Conservation (phyloP, 1,140 invertebrate genomes). For the Halyomorpha halys region DNA sequence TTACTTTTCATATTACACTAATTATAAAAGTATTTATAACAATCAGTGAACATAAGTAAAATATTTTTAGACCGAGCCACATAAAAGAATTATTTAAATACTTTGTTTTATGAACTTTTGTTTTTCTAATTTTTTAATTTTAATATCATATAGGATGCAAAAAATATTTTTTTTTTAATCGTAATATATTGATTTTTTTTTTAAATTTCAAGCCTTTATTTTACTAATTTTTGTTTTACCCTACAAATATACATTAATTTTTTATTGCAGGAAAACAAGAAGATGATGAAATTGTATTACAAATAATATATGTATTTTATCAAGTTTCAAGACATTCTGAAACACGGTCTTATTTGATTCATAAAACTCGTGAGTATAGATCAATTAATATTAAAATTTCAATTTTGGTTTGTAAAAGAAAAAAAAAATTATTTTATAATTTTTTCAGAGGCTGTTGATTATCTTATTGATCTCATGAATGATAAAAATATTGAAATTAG, state of each 20-base stretch:
- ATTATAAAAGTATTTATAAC: too few species aligned
- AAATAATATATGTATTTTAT: conserved; percentile 92
- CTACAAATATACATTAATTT: neutral
- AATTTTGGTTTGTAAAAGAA: conserved; percentile 14
- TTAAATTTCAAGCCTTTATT: too few species aligned
- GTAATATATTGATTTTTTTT: too few species aligned
- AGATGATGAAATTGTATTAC: conserved; percentile 90
- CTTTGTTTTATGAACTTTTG: too few species aligned
- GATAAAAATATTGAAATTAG: conserved; percentile 90
- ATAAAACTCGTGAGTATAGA: conserved; percentile 51
- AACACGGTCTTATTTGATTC: conserved; percentile 72
- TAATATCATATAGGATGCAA: too few species aligned
- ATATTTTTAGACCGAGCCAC: too few species aligned
- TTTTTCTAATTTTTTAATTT: too few species aligned
- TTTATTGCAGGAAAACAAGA: conserved; percentile 70
- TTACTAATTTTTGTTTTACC: too few species aligned
- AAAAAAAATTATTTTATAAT: conserved; percentile 20
- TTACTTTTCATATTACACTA: too few species aligned
- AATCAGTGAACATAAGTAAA: too few species aligned
- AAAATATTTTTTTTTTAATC: too few species aligned
- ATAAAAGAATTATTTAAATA: too few species aligned
- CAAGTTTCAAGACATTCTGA: conserved; percentile 76
- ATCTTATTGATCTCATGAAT: conserved; percentile 95
- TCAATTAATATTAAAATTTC: conserved; percentile 22
- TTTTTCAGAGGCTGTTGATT: conserved; percentile 50